These are phyloP conservation scores for Sebastolobus alascanus DNA, from an alignment of 2,797 vertebrate species.

Conservation along the genomic window DNA sequence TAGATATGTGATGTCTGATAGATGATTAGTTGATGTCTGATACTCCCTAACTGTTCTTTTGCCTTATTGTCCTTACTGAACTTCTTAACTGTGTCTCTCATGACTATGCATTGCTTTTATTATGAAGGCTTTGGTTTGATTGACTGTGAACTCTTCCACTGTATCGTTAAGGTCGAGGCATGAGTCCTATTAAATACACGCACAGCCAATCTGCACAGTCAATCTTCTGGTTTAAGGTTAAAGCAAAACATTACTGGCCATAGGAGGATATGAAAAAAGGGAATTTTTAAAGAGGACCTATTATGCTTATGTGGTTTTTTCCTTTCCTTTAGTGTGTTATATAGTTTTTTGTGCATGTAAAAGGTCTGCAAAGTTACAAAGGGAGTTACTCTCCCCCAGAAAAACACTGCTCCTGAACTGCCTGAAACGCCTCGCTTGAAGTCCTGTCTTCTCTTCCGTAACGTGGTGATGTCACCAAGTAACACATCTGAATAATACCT, in stretches of 20 bases:
- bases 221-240: neutral
- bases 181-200: neutral
- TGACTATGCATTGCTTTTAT: slow-evolving; percentile 80
- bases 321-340: too few species aligned
- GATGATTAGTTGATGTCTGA: slow-evolving; percentile 4
- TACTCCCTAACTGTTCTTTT: slow-evolving; percentile 42
- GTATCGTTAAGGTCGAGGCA: neutral
- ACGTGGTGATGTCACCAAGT: too few species aligned
- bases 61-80: slow-evolving; percentile 54
- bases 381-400: too few species aligned
- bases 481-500: too few species aligned
- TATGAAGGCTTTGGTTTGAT: slow-evolving; percentile 59
- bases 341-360: too few species aligned
- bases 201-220: neutral
- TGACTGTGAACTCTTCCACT: slow-evolving; percentile 80
- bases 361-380: too few species aligned
- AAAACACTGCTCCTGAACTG: too few species aligned
- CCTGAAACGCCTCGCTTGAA: too few species aligned
- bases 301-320: too few species aligned
- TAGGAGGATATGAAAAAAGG: neutral
- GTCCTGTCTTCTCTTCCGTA: too few species aligned
- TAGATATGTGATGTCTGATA: neutral
- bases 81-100: slow-evolving; percentile 42
- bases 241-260: neutral
- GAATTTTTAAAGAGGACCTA: too few species aligned